Evolutionary conservation across 1,140 invertebrate species (phyloP), one percentile per base, ranked within the genome.

Genomic region (Heterodera carotae): DNA sequence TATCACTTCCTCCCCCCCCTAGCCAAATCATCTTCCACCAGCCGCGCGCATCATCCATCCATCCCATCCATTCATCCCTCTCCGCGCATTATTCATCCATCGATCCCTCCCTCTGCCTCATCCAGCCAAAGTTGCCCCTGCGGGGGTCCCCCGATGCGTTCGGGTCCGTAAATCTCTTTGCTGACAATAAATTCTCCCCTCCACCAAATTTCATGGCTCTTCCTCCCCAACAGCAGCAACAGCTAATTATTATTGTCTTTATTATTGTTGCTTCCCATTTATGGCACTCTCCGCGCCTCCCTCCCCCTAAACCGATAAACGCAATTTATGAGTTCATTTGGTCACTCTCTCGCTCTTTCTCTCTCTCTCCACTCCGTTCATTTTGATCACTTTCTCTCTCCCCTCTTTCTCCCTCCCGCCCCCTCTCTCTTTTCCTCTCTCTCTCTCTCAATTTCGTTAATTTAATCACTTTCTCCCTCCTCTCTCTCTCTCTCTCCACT

Each of bases 181-280:
- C 2, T 29, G 62, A 66, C 62, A 66, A 66, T 66, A 66, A 66
- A 66, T 53, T 18, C 18, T 18, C 48, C 15, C 18, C 15, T 18
- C 48, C 15, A 5, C 48, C 15, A 15, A 53, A 53, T 53, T 53
- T 53, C 48, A 53, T 53, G 48, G 48, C 48, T 53, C 48, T 22
- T 22, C 48, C 15, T 22, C 48, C 60, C 60, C 60, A 10, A 6
- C n/a, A n/a, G 6, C 22, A 66, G n/a, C n/a, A n/a, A n/a, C n/a
- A n/a, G n/a, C n/a, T n/a, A n/a, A n/a, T n/a, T n/a, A n/a, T n/a
- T n/a, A n/a, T n/a, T n/a, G n/a, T n/a, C n/a, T n/a, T 12, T 0
- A 29, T 66, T 29, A 29, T 66, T 66, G 27, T 66, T 66, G 62
- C 62, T 31, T n/a, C n/a, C 60, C 62, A 10, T 66, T 66, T 66